Percentiles rank a stretch among this genome's conserved stretches.
Conservation (phyloP, 1,140 invertebrate species). For the Orchestia grillus region DNA sequence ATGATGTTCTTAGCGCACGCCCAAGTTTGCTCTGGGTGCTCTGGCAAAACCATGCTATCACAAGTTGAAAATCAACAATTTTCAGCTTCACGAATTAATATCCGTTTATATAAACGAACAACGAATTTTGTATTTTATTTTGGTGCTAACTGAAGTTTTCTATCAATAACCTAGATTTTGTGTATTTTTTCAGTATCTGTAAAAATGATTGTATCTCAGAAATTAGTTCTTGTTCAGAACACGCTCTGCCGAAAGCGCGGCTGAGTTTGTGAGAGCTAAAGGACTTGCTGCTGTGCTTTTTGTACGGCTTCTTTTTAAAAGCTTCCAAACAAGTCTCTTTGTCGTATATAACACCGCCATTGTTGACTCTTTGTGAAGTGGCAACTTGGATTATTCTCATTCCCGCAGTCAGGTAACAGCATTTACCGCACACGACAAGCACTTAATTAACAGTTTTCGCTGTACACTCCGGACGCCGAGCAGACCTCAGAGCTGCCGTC, state of each 20-base stretch:
- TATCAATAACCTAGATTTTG: too few relatives aligned
- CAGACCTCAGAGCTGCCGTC: not conserved
- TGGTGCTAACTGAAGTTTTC: too few relatives aligned
- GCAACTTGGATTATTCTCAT: not conserved
- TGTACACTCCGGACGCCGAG: not conserved
- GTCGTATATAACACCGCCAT: not conserved
- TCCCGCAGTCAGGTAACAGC: not conserved
- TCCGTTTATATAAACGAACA: too few relatives aligned
- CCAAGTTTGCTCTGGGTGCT: too few relatives aligned
- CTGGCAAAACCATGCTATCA: too few relatives aligned
- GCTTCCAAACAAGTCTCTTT: not conserved
- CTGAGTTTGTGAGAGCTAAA: not conserved
- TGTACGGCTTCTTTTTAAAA: not conserved
- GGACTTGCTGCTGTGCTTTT: not conserved
- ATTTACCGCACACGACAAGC: not conserved
- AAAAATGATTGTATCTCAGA: too few relatives aligned
- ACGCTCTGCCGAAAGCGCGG: not conserved
- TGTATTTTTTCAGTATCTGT: too few relatives aligned
- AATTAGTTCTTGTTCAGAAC: too few relatives aligned
- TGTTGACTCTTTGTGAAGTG: not conserved
- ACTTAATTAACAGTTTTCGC: not conserved
- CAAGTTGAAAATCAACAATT: too few relatives aligned
- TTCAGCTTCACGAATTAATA: too few relatives aligned
- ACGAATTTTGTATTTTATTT: too few relatives aligned
- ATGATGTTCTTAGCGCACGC: too few relatives aligned